Evolutionary conservation across 2,888 invertebrate genomes (phyloP), one percentile per base, ranked within the genome.

Genomic region (Heliothis peltigera): DNA sequence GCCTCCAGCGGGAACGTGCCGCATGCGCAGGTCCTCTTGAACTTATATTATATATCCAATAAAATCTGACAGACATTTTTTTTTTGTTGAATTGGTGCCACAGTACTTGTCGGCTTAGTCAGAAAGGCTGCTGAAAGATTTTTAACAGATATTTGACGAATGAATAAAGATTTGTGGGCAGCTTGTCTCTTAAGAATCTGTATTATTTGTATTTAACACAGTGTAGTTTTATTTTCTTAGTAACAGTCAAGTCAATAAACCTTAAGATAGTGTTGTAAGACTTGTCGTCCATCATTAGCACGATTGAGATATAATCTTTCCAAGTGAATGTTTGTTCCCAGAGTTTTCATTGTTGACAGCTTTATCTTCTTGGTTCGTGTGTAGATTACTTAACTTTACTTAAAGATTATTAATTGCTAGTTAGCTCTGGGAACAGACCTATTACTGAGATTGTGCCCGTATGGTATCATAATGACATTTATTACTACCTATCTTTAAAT

Each of bases 1-100:
- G 94, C 96, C n/a, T 96, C 96, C 55, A 95, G 96, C 73, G 96
- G 96, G 15, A 96, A 96, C 79, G 95, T 97, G 70, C 92, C 96
- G 64, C 96, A 96, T 72, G 85, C 86, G 8, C 83, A 89, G 85
- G 96, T 96, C 1, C 42, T n/a, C n/a, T n/a, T 15, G 5, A 1
- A 39, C 28, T 28, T 1, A 4, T 25, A 6, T 6, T n/a, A n/a
- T n/a, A n/a, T n/a, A n/a, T n/a, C n/a, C n/a, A n/a, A 4, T 25
- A 25, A 6, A 4, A 25, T 25, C 25, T 25, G 1, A 25, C 25
- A 25, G 2, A 25, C 25, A n/a, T n/a, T n/a, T n/a, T n/a, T n/a
- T n/a, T n/a, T n/a, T n/a, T 0, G 4, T 25, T 4, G 25, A 25
- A 6, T 25, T 25, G 4, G 4, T 25, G 25, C 25, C 4, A 25